Evolutionary conservation across 2,888 invertebrate genomes (phyloP).

Genomic region (Pammene aurita): DNA sequence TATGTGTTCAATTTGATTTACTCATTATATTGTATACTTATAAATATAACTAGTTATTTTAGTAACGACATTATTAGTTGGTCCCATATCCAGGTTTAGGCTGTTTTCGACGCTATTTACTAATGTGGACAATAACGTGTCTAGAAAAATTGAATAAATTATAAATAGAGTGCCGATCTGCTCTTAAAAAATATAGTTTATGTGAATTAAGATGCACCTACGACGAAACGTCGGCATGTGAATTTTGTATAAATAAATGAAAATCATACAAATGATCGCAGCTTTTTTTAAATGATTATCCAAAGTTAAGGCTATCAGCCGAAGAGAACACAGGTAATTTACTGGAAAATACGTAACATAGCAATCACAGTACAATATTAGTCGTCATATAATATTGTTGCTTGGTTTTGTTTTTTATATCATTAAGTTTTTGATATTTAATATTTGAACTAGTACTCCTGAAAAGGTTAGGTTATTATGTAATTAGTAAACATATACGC

Average conservation of each 20-base stretch:
- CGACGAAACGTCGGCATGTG: constrained; percentile 55
- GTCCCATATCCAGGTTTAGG: constrained; percentile 7
- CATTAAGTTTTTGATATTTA: neutral
- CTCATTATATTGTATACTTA: constrained; percentile 33
- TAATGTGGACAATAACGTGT: constrained; percentile 42
- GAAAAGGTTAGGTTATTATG: too few species aligned
- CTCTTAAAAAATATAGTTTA: constrained; percentile 61
- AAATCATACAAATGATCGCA: constrained; percentile 52
- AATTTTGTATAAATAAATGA: constrained; percentile 68
- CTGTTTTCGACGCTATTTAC: constrained; percentile 17
- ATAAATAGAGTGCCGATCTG: constrained; percentile 55
- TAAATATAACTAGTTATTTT: constrained; percentile 26
- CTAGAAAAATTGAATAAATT: constrained; percentile 64
- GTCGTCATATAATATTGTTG: neutral
- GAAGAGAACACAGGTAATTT: constrained; percentile 16
- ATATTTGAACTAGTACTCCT: neutral
- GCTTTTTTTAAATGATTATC: constrained; percentile 33
- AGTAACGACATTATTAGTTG: constrained; percentile 17
- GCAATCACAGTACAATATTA: constrained; percentile 4
- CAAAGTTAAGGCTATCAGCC: neutral
- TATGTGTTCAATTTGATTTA: constrained; percentile 26
- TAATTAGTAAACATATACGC: too few species aligned
- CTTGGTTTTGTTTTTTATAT: neutral
- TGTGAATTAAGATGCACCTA: constrained; percentile 58
- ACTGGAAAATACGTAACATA: neutral